Evolutionary conservation across 2,113 vertebrate species (phyloP), one percentile per base, ranked within the genome.

Genomic region (Poecile atricapillus): DNA sequence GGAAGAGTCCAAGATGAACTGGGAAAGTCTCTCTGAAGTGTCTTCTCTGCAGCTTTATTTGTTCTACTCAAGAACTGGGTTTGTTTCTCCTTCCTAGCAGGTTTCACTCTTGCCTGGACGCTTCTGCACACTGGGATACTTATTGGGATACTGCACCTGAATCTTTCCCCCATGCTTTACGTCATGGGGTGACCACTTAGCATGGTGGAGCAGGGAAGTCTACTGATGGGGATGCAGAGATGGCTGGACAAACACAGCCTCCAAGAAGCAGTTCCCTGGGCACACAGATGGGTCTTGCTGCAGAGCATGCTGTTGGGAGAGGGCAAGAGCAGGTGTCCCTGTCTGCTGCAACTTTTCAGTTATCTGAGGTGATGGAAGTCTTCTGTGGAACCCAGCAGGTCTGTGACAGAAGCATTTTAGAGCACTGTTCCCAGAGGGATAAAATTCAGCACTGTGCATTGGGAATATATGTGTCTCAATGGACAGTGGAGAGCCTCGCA

Each of bases 381-480:
- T 65, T 28, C n/a, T 31, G 35, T 33, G 16, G 16, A 44, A 60
- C n/a, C 55, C 11, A 80, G n/a, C 3, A 41, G 18, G 39, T 50
- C 27, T 81, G 64, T 81, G 69, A 47, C 60, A 84, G 56, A 62
- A 52, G 16, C 16, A 10, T 81, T 83, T 77, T 47, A 78, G 87
- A 46, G 33, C 39, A 14, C 64, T 67, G 7, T 60, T 68, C 39
- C 37, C 56, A 49, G 41, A 27, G 24, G 18, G 24, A 44, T 94
- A 68, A 89, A 89, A 84, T 50, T 43, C 28, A 63, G 33, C 24
- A 4, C 10, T 49, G 53, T 69, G 59, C 11, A 22, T 56, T 31
- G 31, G 47, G 69, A 71, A 56, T 15, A 27, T 0, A 0, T 8
- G 5, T 55, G 49, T 75, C 52, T 74, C 47, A 5, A 0, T 8